phyloP scores from a whole-genome alignment of 1,140 invertebrate species.

The Neelides sp. region DNA sequence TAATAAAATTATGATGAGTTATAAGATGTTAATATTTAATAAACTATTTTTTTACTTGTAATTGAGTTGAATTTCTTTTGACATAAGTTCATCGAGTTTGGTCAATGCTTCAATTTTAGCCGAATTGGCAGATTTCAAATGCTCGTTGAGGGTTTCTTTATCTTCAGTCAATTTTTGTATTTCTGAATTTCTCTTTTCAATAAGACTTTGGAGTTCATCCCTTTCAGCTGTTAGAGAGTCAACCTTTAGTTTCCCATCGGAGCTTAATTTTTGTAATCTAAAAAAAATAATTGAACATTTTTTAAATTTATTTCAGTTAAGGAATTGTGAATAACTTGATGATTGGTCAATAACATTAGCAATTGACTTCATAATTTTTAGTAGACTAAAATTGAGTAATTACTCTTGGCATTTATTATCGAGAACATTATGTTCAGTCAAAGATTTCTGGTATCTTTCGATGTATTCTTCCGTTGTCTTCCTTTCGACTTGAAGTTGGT shows the following conservation, averaged over 20 bases:
- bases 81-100: conserved; percentile 62
- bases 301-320: too few species aligned
- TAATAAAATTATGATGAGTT: neutral
- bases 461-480: conserved; percentile 12
- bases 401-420: conserved; percentile 11
- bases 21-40: conserved; percentile 2
- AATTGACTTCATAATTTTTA: too few species aligned
- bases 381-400: too few species aligned
- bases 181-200: conserved; percentile 54
- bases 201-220: conserved; percentile 51
- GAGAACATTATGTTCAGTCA: conserved; percentile 9
- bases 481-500: conserved; percentile 6
- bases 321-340: too few species aligned
- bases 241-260: conserved; percentile 1
- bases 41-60: conserved; percentile 41
- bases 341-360: too few species aligned
- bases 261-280: too few species aligned
- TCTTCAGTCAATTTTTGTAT: conserved; percentile 52
- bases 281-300: too few species aligned
- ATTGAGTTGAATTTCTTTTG: conserved; percentile 60
- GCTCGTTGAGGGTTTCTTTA: conserved; percentile 47
- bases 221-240: conserved; percentile 39
- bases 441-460: neutral
- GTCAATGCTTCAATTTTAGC: conserved; percentile 70
- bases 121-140: conserved; percentile 47